Conservation (phyloP, 37 sponge, comb jelly and placozoan species). For the Halichondria panicea region DNA sequence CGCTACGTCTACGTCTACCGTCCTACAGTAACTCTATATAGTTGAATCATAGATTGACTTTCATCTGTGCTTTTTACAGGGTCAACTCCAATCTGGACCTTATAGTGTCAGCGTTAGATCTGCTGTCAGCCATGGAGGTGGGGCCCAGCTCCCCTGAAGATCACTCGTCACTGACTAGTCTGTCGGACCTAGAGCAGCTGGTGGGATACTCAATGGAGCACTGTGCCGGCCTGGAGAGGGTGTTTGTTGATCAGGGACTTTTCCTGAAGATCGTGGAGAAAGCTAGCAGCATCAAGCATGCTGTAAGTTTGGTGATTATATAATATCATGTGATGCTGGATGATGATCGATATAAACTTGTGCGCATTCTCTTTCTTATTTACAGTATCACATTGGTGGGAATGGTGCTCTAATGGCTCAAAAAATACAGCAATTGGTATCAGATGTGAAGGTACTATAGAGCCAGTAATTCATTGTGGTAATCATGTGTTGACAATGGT, state of each 20-base stretch:
- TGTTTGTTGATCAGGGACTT: slow-evolving; percentile 18
- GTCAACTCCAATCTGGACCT: slow-evolving; percentile 86
- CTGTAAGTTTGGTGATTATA: slow-evolving; percentile 21
- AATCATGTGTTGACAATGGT: not conserved
- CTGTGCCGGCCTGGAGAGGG: slow-evolving; percentile 82
- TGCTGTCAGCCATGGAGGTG: slow-evolving; percentile 46
- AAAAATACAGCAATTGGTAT: slow-evolving; percentile 37
- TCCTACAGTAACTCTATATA: no score
- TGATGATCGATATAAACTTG: not conserved
- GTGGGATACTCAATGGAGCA: slow-evolving; percentile 72
- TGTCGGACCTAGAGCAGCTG: slow-evolving; percentile 48
- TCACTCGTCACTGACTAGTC: slow-evolving; percentile 37
- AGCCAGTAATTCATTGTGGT: not conserved
- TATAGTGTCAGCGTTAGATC: slow-evolving; percentile 71
- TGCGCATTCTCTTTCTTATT: not conserved
- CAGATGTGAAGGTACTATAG: slow-evolving; percentile 11
- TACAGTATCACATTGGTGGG: slow-evolving; percentile 85
- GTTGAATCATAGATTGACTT: no score
- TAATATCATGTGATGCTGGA: not conserved
- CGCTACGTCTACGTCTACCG: no score
- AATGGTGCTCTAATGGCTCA: slow-evolving; percentile 92
- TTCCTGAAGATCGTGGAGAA: slow-evolving; percentile 57
- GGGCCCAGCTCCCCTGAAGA: slow-evolving; percentile 20
- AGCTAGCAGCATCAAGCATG: slow-evolving; percentile 48
- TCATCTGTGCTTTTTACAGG: slow-evolving; percentile 46